Conservation (phyloP, 2,797 vertebrate genomes). For the Rhabdomys pumilio region DNA sequence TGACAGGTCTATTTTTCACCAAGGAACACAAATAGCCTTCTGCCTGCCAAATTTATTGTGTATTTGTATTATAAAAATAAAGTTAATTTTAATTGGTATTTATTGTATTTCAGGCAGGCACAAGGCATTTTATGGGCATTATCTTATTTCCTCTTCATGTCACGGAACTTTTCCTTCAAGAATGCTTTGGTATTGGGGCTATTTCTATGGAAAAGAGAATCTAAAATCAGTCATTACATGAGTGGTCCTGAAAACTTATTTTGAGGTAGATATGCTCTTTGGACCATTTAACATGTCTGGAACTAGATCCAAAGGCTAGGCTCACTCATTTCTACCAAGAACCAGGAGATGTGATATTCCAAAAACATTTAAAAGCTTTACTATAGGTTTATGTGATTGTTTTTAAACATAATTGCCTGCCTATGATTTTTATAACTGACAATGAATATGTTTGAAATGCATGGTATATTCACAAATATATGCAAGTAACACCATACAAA, state of each 20-base stretch:
- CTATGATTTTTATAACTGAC: constrained; percentile 16
- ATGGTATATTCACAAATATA: constrained; percentile 28
- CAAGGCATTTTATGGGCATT: constrained; percentile 34
- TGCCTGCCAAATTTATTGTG: neutral
- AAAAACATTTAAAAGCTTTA: neutral
- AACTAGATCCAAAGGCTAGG: neutral
- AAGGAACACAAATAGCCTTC: neutral
- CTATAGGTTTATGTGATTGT: neutral
- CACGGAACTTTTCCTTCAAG: neutral
- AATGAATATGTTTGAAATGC: neutral
- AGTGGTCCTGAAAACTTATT: neutral
- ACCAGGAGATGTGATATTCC: neutral
- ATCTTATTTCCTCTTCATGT: constrained; percentile 19
- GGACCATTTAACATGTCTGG: neutral
- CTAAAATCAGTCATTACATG: neutral
- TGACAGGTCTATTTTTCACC: neutral
- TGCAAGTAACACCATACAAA: neutral
- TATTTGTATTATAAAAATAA: constrained; percentile 47
- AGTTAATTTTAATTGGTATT: constrained; percentile 46
- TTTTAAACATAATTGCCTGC: neutral
- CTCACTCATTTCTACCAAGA: constrained; percentile 32
- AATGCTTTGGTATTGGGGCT: neutral
- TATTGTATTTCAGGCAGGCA: neutral
- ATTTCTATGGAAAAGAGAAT: neutral
- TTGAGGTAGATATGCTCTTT: neutral